Conservation (phyloP, 2,113 vertebrate genomes). For the Ictalurus furcatus region DNA sequence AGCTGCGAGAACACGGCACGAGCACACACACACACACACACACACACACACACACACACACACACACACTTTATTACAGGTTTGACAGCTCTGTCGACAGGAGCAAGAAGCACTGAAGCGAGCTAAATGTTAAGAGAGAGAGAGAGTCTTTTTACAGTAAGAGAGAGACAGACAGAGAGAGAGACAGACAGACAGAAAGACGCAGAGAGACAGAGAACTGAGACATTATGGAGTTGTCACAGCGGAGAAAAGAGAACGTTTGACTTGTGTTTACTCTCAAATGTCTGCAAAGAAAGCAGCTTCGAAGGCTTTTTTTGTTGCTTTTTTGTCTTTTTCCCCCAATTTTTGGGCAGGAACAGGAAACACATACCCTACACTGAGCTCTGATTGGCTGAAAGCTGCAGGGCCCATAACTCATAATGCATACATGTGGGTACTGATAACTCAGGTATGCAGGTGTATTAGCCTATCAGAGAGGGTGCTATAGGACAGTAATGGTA, state of each 20-base stretch:
- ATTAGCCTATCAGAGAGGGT: not conserved
- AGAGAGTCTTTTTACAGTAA: not conserved
- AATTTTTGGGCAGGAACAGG: not conserved
- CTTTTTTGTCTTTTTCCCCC: not conserved
- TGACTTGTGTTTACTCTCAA: conserved; percentile 7
- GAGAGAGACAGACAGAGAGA: not conserved
- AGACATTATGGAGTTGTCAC: not conserved
- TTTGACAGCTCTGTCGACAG: conserved; percentile 28
- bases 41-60: not conserved
- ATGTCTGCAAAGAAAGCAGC: not conserved
- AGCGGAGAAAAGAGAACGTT: not conserved
- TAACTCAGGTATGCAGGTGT: not conserved
- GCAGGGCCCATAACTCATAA: not conserved
- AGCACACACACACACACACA: not conserved
- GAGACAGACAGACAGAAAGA: not conserved
- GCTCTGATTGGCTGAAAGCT: not conserved
- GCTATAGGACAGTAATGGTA: not conserved
- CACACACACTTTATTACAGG: conserved; percentile 11
- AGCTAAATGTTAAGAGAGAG: conserved; percentile 25
- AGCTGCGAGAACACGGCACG: conserved; percentile 21
- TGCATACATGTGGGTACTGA: not conserved
- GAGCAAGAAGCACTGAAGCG: conserved; percentile 1
- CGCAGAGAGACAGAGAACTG: not conserved
- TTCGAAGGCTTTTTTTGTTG: not conserved
- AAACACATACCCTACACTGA: not conserved